Evolutionary conservation across 1,140 invertebrate species (phyloP).

Genomic region (Telenomus remus): DNA sequence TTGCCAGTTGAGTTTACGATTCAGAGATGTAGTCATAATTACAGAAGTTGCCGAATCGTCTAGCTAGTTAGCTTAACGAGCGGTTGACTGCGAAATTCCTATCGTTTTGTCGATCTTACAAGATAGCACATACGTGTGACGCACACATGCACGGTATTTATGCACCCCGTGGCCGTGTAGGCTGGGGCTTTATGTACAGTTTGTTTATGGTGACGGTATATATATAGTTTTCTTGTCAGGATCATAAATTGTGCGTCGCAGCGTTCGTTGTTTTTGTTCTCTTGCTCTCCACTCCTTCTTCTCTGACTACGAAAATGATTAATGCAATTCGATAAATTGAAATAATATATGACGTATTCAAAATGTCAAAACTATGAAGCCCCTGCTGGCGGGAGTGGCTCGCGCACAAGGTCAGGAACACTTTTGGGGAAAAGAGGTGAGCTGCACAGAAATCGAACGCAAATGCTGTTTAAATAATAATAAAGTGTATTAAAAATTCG

Average conservation of each 20-base stretch:
- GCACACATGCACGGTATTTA: slow-evolving; percentile 35
- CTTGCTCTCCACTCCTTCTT: slow-evolving; percentile 26
- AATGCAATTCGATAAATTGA: slow-evolving; percentile 57
- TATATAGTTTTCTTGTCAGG: slow-evolving; percentile 53
- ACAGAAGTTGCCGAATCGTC: slow-evolving; percentile 61
- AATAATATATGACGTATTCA: slow-evolving; percentile 51
- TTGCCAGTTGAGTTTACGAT: slow-evolving; percentile 37
- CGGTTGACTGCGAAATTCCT: slow-evolving; percentile 68
- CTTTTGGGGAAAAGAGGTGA: too few species aligned
- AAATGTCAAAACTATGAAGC: slow-evolving; percentile 14
- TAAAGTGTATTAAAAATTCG: slow-evolving; percentile 75
- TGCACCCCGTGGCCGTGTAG: slow-evolving; percentile 42
- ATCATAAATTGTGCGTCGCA: slow-evolving; percentile 64
- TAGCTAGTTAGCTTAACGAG: slow-evolving; percentile 65
- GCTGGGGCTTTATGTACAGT: slow-evolving; percentile 59
- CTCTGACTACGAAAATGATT: slow-evolving; percentile 52
- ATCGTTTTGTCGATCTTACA: slow-evolving; percentile 62
- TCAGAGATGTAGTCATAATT: slow-evolving; percentile 56
- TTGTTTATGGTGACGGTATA: slow-evolving; percentile 67
- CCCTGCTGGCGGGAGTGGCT: slow-evolving; percentile 18
- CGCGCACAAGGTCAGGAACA: too few species aligned
- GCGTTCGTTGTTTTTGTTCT: slow-evolving; percentile 41
- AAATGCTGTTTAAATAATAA: slow-evolving; percentile 69
- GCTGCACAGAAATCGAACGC: too few species aligned
- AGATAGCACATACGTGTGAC: slow-evolving; percentile 60